These are phyloP conservation scores for Ciconia nigra DNA, from an alignment of 2,797 vertebrate species.

Conservation along the genomic window DNA sequence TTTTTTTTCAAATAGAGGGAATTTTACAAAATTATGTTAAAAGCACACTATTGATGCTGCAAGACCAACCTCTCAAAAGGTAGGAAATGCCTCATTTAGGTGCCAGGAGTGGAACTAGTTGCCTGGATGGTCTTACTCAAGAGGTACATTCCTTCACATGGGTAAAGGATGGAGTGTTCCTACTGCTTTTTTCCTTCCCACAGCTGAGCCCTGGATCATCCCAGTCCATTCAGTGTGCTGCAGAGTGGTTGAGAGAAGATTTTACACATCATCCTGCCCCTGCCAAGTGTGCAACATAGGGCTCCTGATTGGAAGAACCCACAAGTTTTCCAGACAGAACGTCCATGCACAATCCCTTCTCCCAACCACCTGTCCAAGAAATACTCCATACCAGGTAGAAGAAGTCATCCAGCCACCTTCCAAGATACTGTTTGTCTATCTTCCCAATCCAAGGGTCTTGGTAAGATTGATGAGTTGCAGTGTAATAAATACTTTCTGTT, in stretches of 20 bases:
- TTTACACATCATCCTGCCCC: neutral
- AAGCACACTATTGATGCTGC: neutral
- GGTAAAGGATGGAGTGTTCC: neutral
- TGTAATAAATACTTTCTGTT: slow-evolving; percentile 77
- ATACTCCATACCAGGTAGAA: slow-evolving; percentile 60
- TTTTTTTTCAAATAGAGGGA: neutral
- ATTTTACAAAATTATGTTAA: neutral
- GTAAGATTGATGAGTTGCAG: slow-evolving; percentile 70
- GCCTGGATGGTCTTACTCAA: neutral
- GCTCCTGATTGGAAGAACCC: neutral
- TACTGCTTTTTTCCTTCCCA: neutral
- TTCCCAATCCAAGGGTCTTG: slow-evolving; percentile 77
- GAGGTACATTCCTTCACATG: neutral
- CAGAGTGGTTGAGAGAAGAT: neutral
- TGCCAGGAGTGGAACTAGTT: neutral
- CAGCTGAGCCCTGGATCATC: neutral
- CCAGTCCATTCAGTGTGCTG: neutral
- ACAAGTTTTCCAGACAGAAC: neutral
- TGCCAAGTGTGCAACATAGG: neutral
- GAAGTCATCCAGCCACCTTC: slow-evolving; percentile 77
- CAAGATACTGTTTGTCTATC: slow-evolving; percentile 66
- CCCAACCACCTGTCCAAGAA: neutral
- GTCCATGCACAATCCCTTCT: rapidly evolving
- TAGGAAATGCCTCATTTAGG: neutral
- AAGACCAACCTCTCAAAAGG: neutral